Conservation (phyloP, 2,888 invertebrate genomes). For the Agrochola litura region DNA sequence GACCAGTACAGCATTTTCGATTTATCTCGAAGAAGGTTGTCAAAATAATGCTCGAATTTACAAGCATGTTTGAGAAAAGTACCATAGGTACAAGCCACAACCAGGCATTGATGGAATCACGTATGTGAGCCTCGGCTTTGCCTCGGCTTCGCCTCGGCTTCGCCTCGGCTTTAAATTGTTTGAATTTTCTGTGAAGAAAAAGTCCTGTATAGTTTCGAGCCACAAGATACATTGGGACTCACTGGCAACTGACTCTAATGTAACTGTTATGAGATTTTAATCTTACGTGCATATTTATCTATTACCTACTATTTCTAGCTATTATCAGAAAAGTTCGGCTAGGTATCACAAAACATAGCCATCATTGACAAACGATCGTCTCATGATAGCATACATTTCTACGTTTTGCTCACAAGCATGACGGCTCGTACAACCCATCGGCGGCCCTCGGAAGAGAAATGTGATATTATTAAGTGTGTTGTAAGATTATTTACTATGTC, state of each 20-base stretch:
- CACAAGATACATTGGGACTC: too few species aligned
- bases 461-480: slow-evolving; percentile 57
- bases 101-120: too few species aligned
- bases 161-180: not conserved
- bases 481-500: slow-evolving; percentile 56
- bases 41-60: too few species aligned
- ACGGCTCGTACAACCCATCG: not conserved
- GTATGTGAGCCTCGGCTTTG: too few species aligned
- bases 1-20: too few species aligned
- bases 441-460: slow-evolving; percentile 55
- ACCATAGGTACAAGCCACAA: too few species aligned
- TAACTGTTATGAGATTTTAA: too few species aligned
- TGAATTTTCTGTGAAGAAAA: not conserved
- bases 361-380: not conserved
- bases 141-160: too few species aligned
- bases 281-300: too few species aligned
- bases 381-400: not conserved
- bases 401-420: slow-evolving; percentile 10
- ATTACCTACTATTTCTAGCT: not conserved
- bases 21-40: too few species aligned
- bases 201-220: not conserved
- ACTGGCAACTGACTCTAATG: too few species aligned
- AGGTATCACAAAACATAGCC: not conserved
- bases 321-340: not conserved
- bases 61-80: too few species aligned